These are phyloP conservation scores for Parus major DNA, from an alignment of 2,113 vertebrate genomes.

Conservation along the genomic window DNA sequence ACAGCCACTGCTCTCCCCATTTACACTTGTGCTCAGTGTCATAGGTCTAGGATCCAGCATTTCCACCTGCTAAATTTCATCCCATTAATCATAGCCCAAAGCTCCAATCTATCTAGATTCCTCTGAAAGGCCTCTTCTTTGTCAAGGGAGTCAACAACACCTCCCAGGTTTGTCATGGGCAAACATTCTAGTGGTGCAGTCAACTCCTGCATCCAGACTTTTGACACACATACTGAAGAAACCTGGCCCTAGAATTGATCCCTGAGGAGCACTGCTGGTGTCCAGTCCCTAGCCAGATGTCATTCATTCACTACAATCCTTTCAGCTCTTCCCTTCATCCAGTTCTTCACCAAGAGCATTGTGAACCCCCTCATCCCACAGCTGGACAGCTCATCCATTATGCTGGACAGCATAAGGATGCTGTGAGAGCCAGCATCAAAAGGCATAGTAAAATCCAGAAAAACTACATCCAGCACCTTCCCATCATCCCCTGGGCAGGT, in stretches of 20 bases:
- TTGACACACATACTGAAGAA: neutral
- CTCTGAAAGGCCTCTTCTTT: neutral
- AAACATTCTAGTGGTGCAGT: neutral
- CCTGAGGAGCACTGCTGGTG: neutral
- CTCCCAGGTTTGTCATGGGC: neutral
- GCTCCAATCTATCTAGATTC: neutral
- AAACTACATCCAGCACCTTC: neutral
- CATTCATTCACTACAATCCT: neutral
- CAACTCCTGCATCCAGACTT: neutral
- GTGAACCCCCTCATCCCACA: neutral
- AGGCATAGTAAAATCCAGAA: neutral
- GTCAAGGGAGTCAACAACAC: neutral
- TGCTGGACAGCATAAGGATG: neutral
- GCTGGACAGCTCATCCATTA: neutral
- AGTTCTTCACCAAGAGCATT: neutral
- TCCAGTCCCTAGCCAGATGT: neutral
- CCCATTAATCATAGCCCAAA: neutral
- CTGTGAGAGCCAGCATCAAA: neutral
- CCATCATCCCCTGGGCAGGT: neutral
- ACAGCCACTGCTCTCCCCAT: neutral
- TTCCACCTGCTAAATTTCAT: neutral
- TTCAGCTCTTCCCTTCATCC: neutral
- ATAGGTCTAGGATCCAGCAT: neutral
- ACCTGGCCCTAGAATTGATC: neutral
- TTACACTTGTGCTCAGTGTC: neutral